phyloP scores from a whole-genome alignment of 2,888 invertebrate genomes.

The Cryptophagus acutangulus region DNA sequence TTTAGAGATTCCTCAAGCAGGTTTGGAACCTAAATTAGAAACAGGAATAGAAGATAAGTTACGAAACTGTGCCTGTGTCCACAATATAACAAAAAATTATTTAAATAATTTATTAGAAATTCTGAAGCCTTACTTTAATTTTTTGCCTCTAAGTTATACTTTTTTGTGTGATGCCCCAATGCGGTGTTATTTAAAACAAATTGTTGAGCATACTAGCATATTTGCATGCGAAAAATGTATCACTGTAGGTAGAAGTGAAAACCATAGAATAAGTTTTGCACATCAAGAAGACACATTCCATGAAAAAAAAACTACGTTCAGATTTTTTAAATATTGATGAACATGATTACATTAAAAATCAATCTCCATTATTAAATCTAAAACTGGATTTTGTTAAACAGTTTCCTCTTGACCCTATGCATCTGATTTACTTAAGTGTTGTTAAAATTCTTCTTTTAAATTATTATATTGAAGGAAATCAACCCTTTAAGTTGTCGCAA shows the following conservation, averaged over 20 bases:
- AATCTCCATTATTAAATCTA: neutral
- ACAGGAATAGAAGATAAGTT: slow-evolving; percentile 1
- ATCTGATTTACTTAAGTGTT: slow-evolving; percentile 12
- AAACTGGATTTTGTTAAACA: slow-evolving; percentile 7
- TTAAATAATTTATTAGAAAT: slow-evolving; percentile 12
- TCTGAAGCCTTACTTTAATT: slow-evolving; percentile 10
- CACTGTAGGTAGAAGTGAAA: slow-evolving; percentile 12
- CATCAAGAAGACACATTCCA: neutral
- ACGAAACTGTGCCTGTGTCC: slow-evolving; percentile 7
- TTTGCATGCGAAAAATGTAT: slow-evolving; percentile 19
- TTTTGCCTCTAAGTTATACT: slow-evolving; percentile 11
- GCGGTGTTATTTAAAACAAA: slow-evolving; percentile 17
- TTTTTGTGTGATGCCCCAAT: slow-evolving; percentile 22
- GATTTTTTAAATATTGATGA: slow-evolving; percentile 1
- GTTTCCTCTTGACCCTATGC: slow-evolving; percentile 12
- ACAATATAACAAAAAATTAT: slow-evolving; percentile 14
- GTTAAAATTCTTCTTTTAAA: slow-evolving; percentile 11
- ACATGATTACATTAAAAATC: too few relatives aligned
- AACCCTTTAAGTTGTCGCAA: slow-evolving; percentile 2
- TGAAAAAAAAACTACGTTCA: too few relatives aligned
- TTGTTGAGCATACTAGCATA: slow-evolving; percentile 17
- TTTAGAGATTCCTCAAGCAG: too few relatives aligned
- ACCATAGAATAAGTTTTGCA: slow-evolving; percentile 11
- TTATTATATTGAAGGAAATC: slow-evolving; percentile 10
- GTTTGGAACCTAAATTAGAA: neutral